Conservation (phyloP, 2,888 invertebrate genomes). For the Drosophila formosana region DNA sequence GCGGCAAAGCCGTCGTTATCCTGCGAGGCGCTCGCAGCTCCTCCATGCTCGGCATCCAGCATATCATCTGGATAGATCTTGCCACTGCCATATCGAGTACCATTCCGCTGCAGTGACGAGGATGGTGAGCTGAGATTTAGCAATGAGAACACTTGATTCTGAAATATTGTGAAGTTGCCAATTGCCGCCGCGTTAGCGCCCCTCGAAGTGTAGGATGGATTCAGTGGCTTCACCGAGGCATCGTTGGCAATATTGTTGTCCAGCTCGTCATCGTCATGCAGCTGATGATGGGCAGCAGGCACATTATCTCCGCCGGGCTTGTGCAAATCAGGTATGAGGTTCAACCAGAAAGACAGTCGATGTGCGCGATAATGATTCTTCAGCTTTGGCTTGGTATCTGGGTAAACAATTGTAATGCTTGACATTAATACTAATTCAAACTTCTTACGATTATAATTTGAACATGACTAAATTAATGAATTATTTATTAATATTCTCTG, state of each 20-base stretch:
- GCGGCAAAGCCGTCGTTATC: constrained; percentile 95
- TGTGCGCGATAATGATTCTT: constrained; percentile 98
- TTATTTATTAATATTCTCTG: no score
- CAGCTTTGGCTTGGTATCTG: constrained; percentile 95
- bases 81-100: constrained; percentile 75
- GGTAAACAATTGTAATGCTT: background rate
- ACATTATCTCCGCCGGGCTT: constrained; percentile 95
- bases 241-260: constrained; percentile 87
- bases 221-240: constrained; percentile 86
- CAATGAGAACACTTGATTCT: constrained; percentile 85
- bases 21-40: constrained; percentile 87
- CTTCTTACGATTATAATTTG: no score
- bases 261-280: constrained; percentile 88
- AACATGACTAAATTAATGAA: background rate
- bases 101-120: constrained; percentile 83
- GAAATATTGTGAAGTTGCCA: constrained; percentile 84
- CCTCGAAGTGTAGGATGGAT: constrained; percentile 83
- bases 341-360: constrained; percentile 96
- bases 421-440: background rate
- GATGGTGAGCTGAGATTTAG: constrained; percentile 84
- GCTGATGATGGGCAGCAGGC: constrained; percentile 93
- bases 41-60: constrained; percentile 79
- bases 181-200: constrained; percentile 79
- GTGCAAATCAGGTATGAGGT: constrained; percentile 96
- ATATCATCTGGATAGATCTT: constrained; percentile 83